Conservation (phyloP, 2,113 vertebrate species). For the Pao palembangensis region DNA sequence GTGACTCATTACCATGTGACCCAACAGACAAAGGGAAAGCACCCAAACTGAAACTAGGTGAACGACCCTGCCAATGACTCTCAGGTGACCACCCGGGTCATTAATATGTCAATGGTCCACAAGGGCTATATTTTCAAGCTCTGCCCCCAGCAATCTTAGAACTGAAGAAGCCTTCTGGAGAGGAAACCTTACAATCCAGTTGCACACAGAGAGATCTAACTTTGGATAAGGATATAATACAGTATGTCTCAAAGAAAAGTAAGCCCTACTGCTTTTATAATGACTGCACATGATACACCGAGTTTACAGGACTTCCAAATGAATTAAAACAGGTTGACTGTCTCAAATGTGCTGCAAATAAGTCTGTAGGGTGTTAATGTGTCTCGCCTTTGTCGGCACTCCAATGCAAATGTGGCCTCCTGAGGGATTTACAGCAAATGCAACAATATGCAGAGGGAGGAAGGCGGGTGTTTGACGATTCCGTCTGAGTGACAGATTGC, state of each 20-base stretch:
- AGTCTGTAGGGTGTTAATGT: constrained; percentile 43
- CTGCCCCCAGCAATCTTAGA: too few relatives aligned
- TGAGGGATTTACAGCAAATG: constrained; percentile 25
- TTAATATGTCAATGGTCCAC: too few relatives aligned
- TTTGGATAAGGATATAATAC: constrained; percentile 23
- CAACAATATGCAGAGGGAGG: constrained; percentile 11
- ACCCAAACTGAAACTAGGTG: too few relatives aligned
- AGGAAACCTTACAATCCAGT: too few relatives aligned
- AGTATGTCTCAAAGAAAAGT: constrained; percentile 18
- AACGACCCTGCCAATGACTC: too few relatives aligned
- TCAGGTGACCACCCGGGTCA: too few relatives aligned
- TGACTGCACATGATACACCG: constrained; percentile 46
- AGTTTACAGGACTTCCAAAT: constrained; percentile 64
- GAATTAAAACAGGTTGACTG: constrained; percentile 64
- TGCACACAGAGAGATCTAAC: too few relatives aligned
- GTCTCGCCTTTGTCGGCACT: constrained; percentile 46
- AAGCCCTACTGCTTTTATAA: constrained; percentile 30
- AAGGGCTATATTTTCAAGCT: too few relatives aligned
- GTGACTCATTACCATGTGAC: too few relatives aligned
- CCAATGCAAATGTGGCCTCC: constrained; percentile 61
- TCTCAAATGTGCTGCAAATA: constrained; percentile 72
- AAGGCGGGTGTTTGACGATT: background rate
- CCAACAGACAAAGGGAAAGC: too few relatives aligned
- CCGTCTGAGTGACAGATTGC: constrained; percentile 28
- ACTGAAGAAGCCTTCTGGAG: too few relatives aligned